Evolutionary conservation across 2,113 vertebrate species (phyloP).

Genomic region (Xiphophorus couchianus): DNA sequence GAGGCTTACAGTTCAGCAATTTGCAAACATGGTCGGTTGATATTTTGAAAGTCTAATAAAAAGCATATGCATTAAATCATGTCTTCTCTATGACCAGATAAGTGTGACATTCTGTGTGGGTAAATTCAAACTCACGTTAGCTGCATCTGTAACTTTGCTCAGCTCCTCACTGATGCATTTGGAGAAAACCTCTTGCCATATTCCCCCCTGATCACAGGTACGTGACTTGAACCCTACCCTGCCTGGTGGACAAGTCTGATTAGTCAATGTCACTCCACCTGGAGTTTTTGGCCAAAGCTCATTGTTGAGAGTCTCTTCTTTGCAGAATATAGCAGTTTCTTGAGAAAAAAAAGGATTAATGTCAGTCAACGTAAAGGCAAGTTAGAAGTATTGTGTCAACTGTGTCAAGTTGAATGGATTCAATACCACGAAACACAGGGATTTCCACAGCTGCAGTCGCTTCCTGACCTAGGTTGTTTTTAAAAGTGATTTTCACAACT

Average conservation of each 20-base stretch:
- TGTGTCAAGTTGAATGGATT: neutral
- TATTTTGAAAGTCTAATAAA: no score
- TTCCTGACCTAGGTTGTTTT: neutral
- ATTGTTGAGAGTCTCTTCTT: fast-evolving
- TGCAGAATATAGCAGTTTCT: neutral
- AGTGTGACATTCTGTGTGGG: neutral
- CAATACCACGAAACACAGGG: conserved; percentile 65
- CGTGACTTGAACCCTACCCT: conserved; percentile 57
- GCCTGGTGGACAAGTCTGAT: conserved; percentile 9
- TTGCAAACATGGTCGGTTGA: no score
- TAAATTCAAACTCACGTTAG: conserved; percentile 55
- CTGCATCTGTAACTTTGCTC: conserved; percentile 14
- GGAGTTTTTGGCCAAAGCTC: conserved; percentile 60
- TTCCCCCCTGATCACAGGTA: neutral
- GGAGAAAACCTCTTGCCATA: conserved; percentile 1
- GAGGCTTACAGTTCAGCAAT: neutral
- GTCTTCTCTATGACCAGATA: no score
- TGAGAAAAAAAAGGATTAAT: neutral
- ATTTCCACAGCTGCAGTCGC: neutral
- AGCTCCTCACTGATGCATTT: conserved; percentile 54
- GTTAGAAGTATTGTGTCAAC: no score
- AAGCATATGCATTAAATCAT: no score
- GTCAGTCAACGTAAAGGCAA: neutral
- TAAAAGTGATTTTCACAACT: conserved; percentile 17
- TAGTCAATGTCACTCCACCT: conserved; percentile 13